These are phyloP conservation scores for Brienomyrus longianalis DNA, from an alignment of 2,113 vertebrate genomes.

Conservation along the genomic window DNA sequence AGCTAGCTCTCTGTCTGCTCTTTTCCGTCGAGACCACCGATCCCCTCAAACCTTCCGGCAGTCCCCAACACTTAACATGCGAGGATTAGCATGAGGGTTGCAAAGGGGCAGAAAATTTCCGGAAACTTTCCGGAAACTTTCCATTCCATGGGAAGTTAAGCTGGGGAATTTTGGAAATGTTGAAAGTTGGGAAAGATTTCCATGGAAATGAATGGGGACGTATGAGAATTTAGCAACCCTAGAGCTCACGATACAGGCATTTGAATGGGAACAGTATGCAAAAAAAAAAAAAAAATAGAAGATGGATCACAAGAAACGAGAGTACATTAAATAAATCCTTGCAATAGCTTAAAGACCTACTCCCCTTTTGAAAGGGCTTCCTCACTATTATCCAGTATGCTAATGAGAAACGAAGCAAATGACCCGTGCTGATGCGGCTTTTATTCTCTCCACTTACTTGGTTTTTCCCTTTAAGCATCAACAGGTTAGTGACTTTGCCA, in stretches of 20 bases:
- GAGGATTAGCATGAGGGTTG: not conserved
- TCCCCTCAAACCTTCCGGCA: not conserved
- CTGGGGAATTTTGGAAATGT: not conserved
- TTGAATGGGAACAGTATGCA: not conserved
- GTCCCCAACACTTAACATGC: not conserved
- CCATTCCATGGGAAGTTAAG: not conserved
- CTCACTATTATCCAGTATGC: not conserved
- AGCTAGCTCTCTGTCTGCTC: not conserved
- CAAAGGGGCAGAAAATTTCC: not conserved
- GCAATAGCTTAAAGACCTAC: not conserved
- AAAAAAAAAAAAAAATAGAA: not conserved
- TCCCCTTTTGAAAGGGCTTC: not conserved
- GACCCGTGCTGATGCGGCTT: not conserved
- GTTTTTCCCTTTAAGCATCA: conserved; percentile 72
- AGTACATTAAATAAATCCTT: not conserved
- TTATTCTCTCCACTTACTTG: conserved; percentile 61
- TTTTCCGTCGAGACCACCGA: not conserved
- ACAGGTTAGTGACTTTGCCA: conserved; percentile 77
- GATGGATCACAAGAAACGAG: not conserved
- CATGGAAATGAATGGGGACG: too few relatives aligned
- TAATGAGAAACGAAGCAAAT: not conserved
- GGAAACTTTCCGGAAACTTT: not conserved
- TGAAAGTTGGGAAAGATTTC: not conserved
- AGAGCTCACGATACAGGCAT: not conserved
- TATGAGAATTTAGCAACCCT: not conserved